These are phyloP conservation scores for Pterocles gutturalis DNA, from an alignment of 2,113 vertebrate species.

Conservation along the genomic window DNA sequence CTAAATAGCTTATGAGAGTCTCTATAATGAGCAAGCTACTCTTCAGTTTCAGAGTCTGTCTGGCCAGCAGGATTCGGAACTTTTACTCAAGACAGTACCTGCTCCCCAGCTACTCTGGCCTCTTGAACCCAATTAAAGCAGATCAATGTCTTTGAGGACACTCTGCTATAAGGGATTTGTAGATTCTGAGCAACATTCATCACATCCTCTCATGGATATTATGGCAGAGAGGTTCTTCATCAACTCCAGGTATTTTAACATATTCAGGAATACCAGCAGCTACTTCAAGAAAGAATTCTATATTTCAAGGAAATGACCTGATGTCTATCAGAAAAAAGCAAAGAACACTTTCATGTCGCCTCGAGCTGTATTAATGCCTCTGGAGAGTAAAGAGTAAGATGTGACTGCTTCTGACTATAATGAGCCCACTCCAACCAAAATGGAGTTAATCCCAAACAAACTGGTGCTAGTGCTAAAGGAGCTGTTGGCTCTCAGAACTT, in stretches of 20 bases:
- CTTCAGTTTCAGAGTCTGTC: neutral
- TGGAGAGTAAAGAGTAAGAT: neutral
- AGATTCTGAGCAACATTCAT: neutral
- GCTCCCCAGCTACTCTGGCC: neutral
- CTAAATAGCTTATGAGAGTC: neutral
- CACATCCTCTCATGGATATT: neutral
- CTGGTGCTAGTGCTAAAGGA: neutral
- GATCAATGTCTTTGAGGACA: neutral
- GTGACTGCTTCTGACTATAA: neutral
- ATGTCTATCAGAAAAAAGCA: neutral
- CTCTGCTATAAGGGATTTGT: fast-evolving
- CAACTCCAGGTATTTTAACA: neutral
- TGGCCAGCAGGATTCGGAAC: neutral
- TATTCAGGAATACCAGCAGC: neutral
- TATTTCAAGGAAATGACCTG: neutral
- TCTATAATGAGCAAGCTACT: fast-evolving
- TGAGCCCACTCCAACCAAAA: neutral
- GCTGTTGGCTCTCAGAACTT: neutral
- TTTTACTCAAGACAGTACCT: neutral
- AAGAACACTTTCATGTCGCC: neutral
- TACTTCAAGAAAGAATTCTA: neutral
- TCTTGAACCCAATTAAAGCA: neutral
- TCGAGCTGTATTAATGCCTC: neutral
- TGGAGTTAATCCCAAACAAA: neutral
- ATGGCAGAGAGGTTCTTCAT: neutral